phyloP scores from a whole-genome alignment of 2,113 vertebrate species.

The Petroica traversi region DNA sequence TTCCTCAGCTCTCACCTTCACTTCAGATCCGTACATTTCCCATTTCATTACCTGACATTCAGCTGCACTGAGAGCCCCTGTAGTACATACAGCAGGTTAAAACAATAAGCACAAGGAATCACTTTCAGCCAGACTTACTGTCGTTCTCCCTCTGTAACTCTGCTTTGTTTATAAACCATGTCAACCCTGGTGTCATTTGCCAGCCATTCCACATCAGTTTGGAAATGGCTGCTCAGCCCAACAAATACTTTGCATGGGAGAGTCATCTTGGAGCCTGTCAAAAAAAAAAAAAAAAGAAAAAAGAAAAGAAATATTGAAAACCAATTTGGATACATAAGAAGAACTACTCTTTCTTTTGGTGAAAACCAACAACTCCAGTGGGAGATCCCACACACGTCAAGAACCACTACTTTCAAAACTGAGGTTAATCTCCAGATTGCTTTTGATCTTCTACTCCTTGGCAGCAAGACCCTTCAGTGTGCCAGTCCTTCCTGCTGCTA shows the following conservation, averaged over 20 bases:
- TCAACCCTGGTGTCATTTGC: constrained; percentile 64
- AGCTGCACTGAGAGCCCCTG: neutral
- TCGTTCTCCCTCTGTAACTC: constrained; percentile 60
- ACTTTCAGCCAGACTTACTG: constrained; percentile 64
- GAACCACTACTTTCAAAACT: neutral
- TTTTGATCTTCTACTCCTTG: neutral
- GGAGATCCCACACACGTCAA: neutral
- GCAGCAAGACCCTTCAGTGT: neutral
- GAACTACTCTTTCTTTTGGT: neutral
- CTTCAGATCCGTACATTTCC: neutral
- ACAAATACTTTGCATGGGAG: constrained; percentile 77
- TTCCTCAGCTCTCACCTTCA: neutral
- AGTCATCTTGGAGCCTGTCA: constrained; percentile 72
- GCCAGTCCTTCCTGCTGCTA: neutral
- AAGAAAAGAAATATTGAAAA: neutral
- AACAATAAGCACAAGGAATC: neutral
- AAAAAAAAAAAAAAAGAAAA: neutral
- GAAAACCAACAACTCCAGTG: neutral
- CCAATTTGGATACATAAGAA: neutral
- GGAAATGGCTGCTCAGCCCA: constrained; percentile 11
- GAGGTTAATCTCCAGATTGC: neutral
- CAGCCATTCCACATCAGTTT: constrained; percentile 68
- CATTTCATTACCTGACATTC: neutral
- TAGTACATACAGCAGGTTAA: neutral
- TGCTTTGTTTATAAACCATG: constrained; percentile 22